These are phyloP conservation scores for Nemopilema nomurai DNA, from an alignment of 30 jellyfish, hydroid and myxozoan genomes.

Conservation along the genomic window DNA sequence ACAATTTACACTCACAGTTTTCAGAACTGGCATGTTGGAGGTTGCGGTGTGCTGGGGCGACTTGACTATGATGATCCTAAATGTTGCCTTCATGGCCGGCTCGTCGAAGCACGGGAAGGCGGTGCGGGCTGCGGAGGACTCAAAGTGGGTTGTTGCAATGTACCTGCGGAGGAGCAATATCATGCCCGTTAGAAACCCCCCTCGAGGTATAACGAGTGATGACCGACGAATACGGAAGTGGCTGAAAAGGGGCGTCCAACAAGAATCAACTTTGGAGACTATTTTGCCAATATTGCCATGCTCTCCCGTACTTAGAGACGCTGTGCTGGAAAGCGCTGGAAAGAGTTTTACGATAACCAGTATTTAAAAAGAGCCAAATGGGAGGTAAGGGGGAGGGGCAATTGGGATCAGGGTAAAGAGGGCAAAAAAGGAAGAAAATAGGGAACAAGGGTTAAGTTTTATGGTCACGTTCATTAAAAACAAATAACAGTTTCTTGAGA, in stretches of 20 bases:
- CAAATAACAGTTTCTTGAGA: no score
- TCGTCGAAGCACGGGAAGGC: constrained; percentile 98
- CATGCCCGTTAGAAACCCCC: no score
- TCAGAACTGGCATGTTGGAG: constrained; percentile 81
- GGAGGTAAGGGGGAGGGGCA: neutral
- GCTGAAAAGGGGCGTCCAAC: neutral
- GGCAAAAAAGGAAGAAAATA: neutral
- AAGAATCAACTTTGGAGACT: no score
- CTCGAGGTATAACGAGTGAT: no score
- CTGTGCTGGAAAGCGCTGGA: no score
- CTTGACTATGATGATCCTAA: constrained; percentile 71
- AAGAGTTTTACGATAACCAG: no score
- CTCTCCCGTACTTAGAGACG: no score
- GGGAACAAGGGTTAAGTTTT: no score
- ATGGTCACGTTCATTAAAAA: no score
- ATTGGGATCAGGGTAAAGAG: neutral
- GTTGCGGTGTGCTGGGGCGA: constrained; percentile 61
- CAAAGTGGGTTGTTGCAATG: constrained; percentile 96
- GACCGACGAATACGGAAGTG: neutral
- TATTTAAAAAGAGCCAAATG: no score
- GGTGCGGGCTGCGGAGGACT: constrained; percentile 92
- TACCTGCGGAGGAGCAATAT: constrained; percentile 63
- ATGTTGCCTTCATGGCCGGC: constrained; percentile 92
- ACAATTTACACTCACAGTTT: constrained; percentile 81
- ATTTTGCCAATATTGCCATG: no score